These are phyloP conservation scores for Parapristionchus giblindavisi DNA, from an alignment of 2,888 invertebrate species.

Conservation along the genomic window DNA sequence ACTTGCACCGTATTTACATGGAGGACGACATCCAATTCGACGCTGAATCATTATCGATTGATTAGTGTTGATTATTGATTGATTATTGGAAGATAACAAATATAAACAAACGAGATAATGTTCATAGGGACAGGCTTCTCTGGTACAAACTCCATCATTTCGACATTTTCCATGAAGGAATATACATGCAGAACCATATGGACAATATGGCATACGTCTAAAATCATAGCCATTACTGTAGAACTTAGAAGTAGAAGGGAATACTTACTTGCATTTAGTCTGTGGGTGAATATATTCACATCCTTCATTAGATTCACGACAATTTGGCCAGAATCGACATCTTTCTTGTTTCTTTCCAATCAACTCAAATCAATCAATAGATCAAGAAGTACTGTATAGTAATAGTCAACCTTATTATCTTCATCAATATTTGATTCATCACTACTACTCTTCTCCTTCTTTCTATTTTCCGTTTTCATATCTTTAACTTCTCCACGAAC, in stretches of 20 bases:
- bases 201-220: constrained; percentile 27
- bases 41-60: constrained; percentile 13
- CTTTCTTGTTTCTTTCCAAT: constrained; percentile 7
- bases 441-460: too few relatives aligned
- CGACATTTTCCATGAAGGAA: constrained; percentile 27
- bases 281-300: constrained; percentile 21
- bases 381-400: too few relatives aligned
- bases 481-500: neutral
- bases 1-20: constrained; percentile 15
- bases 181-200: constrained; percentile 26
- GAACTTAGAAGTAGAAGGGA: neutral
- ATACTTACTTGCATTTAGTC: constrained; percentile 31
- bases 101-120: constrained; percentile 6
- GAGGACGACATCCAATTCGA: constrained; percentile 18
- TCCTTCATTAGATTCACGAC: constrained; percentile 9
- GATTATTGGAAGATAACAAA: too few relatives aligned
- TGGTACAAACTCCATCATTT: constrained; percentile 32
- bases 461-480: too few relatives aligned
- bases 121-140: constrained; percentile 22
- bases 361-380: constrained; percentile 3
- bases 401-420: neutral
- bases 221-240: neutral
- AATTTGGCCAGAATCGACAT: constrained; percentile 36
- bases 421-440: too few relatives aligned
- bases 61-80: too few relatives aligned